These are phyloP conservation scores for Pollenia amentaria DNA, from an alignment of 2,888 invertebrate genomes.

Conservation along the genomic window DNA sequence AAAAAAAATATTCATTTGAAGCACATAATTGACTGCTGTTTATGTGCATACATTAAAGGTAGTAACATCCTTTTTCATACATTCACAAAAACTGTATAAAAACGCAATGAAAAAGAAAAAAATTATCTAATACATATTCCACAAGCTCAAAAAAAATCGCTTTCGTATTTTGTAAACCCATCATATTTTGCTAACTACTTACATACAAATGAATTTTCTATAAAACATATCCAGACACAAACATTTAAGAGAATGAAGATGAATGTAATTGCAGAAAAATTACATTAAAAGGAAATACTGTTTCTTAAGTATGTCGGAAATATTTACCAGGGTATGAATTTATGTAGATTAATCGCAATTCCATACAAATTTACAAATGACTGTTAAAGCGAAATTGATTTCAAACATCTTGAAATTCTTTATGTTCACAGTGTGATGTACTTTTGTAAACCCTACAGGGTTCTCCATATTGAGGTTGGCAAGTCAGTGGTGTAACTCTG, in stretches of 20 bases:
- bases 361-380: too few relatives aligned
- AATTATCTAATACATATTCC: constrained; percentile 22
- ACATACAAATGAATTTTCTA: neutral
- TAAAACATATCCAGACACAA: neutral
- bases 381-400: too few relatives aligned
- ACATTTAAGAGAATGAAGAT: neutral
- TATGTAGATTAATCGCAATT: too few relatives aligned
- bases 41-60: constrained; percentile 60
- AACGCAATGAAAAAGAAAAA: constrained; percentile 15
- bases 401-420: too few relatives aligned
- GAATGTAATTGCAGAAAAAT: neutral
- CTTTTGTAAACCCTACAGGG: too few relatives aligned
- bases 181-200: neutral
- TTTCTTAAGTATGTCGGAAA: too few relatives aligned
- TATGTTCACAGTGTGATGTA: too few relatives aligned
- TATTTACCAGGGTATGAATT: too few relatives aligned
- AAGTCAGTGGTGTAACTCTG: too few relatives aligned
- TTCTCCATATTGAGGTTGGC: too few relatives aligned
- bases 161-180: neutral
- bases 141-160: neutral
- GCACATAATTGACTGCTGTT: constrained; percentile 79
- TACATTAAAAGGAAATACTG: neutral
- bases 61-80: constrained; percentile 54
- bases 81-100: constrained; percentile 10
- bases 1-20: constrained; percentile 77